Base-by-base conservation (phyloP, 1,140 invertebrate species). In the silkworm (Bombyx mori) region DNA sequence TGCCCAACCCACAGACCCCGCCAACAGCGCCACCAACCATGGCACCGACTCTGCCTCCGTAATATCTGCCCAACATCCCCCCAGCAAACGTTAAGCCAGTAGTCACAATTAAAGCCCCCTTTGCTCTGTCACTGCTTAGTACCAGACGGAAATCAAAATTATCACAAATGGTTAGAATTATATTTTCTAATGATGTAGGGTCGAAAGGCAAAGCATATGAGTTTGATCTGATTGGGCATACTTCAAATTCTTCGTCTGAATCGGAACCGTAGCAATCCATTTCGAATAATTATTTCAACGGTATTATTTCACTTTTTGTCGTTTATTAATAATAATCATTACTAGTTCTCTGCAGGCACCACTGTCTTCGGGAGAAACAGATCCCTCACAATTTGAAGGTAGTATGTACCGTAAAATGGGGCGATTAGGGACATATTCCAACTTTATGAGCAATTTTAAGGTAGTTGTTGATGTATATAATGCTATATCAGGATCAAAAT, bases 1-100 rank as follows among this genome's bases (percentile, higher is more conserved):
- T 63, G 7, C 81, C 81, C 43, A 83, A 42, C 2, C 83, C 81
- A 52, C 79, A 86, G 8, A 66, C 76, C 2, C 81, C 83, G 5
- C 83, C 81, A 8, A 86, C 69, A 1, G 74, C 79, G 0, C 83
- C 76, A 1, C 81, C 83, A 7, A 84, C 68, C 1, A 73, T 76
- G 0, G 81, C 81, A n/a, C 79, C 81, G 10, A 77, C 43, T 62
- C 77, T 78, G 5, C 83, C 83, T 12, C 81, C 81, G 69, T 76
- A 79, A 62, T 79, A 73, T 18, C 67, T 73, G 6, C 83, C 83
- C 43, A 86, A 71, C 42, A 86, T 43, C 5, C 71, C 72, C 2
- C 83, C 83, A 9, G 81, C 79, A 1, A 86, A 43, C 8, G 78
- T 70, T 9, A 86, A 45, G 0, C 83, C 83, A 1, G 75, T 65